Conservation (phyloP, 2,797 vertebrate species). For the Danio jaintianensis region DNA sequence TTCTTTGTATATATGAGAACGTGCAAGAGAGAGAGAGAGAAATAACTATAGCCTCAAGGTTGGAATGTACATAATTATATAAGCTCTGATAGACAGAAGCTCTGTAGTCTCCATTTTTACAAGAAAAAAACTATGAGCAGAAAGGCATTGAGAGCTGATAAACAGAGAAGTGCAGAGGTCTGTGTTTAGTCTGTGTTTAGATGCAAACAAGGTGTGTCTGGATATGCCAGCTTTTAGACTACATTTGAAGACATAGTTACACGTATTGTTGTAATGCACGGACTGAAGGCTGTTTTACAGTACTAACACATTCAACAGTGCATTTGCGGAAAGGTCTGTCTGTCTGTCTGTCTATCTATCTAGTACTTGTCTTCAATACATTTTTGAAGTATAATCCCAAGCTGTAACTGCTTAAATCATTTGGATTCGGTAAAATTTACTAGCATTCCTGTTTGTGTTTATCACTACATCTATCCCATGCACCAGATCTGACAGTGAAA, state of each 20-base stretch:
- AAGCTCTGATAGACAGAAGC: conserved; percentile 48
- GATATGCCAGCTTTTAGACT: conserved; percentile 18
- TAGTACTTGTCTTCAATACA: neutral
- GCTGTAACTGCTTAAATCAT: neutral
- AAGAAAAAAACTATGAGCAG: conserved; percentile 16
- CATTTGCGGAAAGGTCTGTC: too few relatives aligned
- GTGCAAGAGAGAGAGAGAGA: conserved; percentile 15
- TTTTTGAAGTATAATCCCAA: neutral
- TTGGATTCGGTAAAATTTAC: neutral
- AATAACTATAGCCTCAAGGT: conserved; percentile 54
- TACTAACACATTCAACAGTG: neutral
- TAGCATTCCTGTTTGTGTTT: neutral
- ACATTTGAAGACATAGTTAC: conserved; percentile 2
- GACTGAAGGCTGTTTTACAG: conserved; percentile 26
- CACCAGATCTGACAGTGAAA: too few relatives aligned
- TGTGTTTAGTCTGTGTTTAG: conserved; percentile 13
- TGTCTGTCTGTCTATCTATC: neutral
- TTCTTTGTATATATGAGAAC: conserved; percentile 12
- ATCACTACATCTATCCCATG: neutral
- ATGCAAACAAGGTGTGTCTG: conserved; percentile 2
- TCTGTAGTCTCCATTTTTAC: conserved; percentile 41
- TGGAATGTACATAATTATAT: conserved; percentile 51
- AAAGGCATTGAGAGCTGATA: conserved; percentile 21
- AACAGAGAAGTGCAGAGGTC: conserved; percentile 16
- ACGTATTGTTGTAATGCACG: neutral